These are phyloP conservation scores for Caenorhabditis sinica DNA, from an alignment of 2,888 invertebrate species.

Conservation along the genomic window DNA sequence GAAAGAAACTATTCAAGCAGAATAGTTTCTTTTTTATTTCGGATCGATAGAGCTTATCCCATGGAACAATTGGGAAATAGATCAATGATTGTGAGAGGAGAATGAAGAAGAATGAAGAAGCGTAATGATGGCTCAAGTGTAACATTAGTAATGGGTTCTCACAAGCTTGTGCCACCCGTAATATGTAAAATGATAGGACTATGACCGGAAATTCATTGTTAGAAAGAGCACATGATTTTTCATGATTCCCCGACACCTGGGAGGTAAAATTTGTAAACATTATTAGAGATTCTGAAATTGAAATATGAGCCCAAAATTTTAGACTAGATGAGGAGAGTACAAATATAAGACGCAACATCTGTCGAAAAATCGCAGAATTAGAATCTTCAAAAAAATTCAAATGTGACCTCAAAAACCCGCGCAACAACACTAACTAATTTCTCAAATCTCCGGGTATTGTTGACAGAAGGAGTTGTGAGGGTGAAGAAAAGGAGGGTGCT, in stretches of 20 bases:
- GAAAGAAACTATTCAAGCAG: conserved; percentile 6
- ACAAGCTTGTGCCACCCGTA: conserved; percentile 55
- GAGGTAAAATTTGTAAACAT: conserved; percentile 1
- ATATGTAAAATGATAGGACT: conserved; percentile 60
- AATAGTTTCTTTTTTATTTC: background rate
- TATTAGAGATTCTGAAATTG: background rate
- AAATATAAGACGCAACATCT: too few species aligned
- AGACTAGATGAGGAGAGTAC: too few species aligned
- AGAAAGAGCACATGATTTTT: conserved; percentile 2
- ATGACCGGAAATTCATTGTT: conserved; percentile 24
- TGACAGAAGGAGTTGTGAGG: conserved; percentile 1
- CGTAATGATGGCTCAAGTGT: conserved; percentile 63
- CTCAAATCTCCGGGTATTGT: conserved; percentile 2
- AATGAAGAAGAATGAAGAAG: conserved; percentile 11
- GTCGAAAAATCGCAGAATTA: background rate
- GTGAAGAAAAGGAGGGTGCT: conserved; percentile 5
- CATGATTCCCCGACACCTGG: background rate
- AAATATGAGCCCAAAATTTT: background rate
- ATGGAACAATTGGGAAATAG: conserved; percentile 37
- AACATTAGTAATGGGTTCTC: conserved; percentile 66
- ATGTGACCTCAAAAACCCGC: background rate
- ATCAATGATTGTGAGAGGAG: conserved; percentile 52
- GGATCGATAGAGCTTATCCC: background rate
- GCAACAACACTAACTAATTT: background rate
- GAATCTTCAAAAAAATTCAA: background rate